A percentile compares a stretch with the other conserved stretches of the same genome.
phyloP scores from a whole-genome alignment of 1,140 invertebrate species.

The Halesus radiatus region DNA sequence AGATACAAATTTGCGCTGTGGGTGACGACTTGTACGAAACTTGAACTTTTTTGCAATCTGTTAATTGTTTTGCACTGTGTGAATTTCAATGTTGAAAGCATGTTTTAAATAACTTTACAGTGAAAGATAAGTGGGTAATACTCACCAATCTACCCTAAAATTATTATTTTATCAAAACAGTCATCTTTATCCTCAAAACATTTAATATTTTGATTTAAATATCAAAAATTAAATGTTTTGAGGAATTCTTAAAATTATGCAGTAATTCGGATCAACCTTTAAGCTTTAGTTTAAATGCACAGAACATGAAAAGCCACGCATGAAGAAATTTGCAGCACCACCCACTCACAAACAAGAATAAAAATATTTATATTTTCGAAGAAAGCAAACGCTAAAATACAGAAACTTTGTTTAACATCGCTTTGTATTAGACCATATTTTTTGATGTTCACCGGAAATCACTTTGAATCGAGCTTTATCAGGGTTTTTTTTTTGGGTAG shows the following conservation, averaged over 20 bases:
- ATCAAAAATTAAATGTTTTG: background rate
- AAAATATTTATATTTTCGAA: background rate
- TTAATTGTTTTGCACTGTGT: background rate
- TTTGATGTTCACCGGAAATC: background rate
- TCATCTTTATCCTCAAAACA: conserved; percentile 1
- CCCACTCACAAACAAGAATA: background rate
- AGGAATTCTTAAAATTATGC: background rate
- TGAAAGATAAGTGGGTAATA: background rate
- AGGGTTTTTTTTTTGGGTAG: no score
- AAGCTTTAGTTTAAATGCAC: background rate
- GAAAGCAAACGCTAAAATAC: background rate
- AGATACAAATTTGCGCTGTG: no score
- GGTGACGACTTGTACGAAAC: no score
- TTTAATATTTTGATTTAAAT: background rate
- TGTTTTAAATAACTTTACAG: background rate
- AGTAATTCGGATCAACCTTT: background rate
- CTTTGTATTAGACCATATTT: background rate
- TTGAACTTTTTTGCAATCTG: background rate
- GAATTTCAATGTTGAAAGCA: background rate
- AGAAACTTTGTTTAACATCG: background rate
- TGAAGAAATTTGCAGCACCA: background rate
- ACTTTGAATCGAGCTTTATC: background rate
- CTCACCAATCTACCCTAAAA: conserved; percentile 13
- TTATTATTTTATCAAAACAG: conserved; percentile 12
- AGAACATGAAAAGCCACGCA: background rate